Evolutionary conservation across 2,113 vertebrate species (phyloP).

Genomic region (Tachysurus vachellii): DNA sequence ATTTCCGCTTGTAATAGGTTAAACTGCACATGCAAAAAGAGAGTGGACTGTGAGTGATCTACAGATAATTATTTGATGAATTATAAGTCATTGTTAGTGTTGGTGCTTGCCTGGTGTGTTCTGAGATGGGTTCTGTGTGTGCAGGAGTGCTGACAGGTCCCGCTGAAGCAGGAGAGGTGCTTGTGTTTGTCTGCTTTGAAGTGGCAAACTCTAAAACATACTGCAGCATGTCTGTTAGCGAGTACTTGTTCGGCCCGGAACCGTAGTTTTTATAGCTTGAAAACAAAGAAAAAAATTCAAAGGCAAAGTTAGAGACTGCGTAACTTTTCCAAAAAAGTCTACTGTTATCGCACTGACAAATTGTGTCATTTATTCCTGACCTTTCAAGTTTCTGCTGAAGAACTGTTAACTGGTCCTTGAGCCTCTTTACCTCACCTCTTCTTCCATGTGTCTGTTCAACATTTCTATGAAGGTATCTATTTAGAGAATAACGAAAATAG

Average conservation of each 20-base stretch:
- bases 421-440: constrained; percentile 80
- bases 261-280: constrained; percentile 89
- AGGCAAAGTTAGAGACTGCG: not conserved
- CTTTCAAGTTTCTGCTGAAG: constrained; percentile 90
- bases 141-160: constrained; percentile 14
- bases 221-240: constrained; percentile 90
- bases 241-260: constrained; percentile 84
- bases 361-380: constrained; percentile 64
- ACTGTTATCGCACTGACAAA: not conserved
- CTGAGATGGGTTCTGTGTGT: constrained; percentile 55
- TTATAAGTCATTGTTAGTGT: not conserved
- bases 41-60: not conserved
- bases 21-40: not conserved
- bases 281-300: constrained; percentile 20
- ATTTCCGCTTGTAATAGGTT: not conserved
- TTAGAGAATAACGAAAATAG: constrained; percentile 24
- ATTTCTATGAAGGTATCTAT: constrained; percentile 90
- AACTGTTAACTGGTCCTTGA: constrained; percentile 80
- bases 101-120: constrained; percentile 63
- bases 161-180: constrained; percentile 49
- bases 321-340: not conserved
- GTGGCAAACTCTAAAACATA: constrained; percentile 91
- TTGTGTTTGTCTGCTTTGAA: constrained; percentile 70
- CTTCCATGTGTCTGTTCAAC: constrained; percentile 82
- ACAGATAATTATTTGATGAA: not conserved